These are phyloP conservation scores for Siphamia tubifer DNA, from an alignment of 2,113 vertebrate species.

Conservation along the genomic window DNA sequence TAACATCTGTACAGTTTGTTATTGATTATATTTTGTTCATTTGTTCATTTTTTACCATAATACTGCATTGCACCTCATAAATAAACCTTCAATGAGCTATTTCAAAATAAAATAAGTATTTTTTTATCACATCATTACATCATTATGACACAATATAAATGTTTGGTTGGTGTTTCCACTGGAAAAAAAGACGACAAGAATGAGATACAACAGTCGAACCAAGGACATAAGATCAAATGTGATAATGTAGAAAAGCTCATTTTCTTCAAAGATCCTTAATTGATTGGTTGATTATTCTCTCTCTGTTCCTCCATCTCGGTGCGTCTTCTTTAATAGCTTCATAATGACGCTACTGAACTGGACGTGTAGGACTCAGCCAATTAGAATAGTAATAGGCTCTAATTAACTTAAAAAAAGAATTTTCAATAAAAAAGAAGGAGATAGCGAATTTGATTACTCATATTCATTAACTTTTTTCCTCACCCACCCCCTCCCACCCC, in stretches of 20 bases:
- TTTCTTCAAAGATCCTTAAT: slow-evolving; percentile 76
- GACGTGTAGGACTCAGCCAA: slow-evolving; percentile 78
- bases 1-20: no score
- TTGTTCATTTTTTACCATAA: no score
- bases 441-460: slow-evolving; percentile 95
- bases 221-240: slow-evolving; percentile 77
- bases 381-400: slow-evolving; percentile 93
- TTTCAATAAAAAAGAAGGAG: slow-evolving; percentile 89
- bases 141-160: slow-evolving; percentile 24
- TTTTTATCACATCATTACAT: slow-evolving; percentile 5
- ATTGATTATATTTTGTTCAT: no score
- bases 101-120: no score
- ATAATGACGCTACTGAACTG: slow-evolving; percentile 74
- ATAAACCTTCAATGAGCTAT: background rate
- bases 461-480: slow-evolving; percentile 90
- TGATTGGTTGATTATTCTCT: slow-evolving; percentile 82
- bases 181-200: slow-evolving; percentile 1
- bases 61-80: no score
- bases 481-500: background rate
- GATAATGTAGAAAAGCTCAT: slow-evolving; percentile 74
- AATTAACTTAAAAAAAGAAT: slow-evolving; percentile 94
- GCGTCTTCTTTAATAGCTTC: slow-evolving; percentile 81
- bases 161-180: slow-evolving; percentile 36
- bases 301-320: slow-evolving; percentile 71
- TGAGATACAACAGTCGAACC: slow-evolving; percentile 49